These are phyloP conservation scores for Tyto alba DNA, from an alignment of 2,113 vertebrate species.

Conservation along the genomic window DNA sequence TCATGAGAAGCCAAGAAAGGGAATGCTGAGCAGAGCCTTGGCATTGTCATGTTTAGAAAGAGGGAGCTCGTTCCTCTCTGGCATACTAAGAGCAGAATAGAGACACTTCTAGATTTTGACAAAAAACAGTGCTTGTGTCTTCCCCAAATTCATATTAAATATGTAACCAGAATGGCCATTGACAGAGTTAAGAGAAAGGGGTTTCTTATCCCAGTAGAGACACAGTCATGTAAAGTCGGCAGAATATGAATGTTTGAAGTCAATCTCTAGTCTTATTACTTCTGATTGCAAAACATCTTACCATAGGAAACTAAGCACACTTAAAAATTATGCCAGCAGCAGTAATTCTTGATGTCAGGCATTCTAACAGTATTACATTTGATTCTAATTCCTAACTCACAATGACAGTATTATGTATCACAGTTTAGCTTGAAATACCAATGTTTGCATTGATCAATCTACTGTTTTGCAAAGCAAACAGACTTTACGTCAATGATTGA, in stretches of 20 bases:
- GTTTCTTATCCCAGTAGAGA: background rate
- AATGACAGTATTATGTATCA: background rate
- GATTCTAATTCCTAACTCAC: background rate
- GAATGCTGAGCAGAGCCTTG: background rate
- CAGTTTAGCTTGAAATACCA: background rate
- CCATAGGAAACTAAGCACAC: background rate
- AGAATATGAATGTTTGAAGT: background rate
- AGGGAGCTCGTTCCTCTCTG: background rate
- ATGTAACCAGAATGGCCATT: background rate
- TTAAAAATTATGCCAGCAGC: background rate
- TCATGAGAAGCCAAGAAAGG: background rate
- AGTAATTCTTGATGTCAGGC: background rate
- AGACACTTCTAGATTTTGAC: background rate
- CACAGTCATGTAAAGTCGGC: background rate
- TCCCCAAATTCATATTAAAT: background rate
- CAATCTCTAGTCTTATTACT: background rate
- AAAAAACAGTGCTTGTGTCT: background rate
- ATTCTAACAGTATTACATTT: background rate
- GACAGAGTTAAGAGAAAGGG: background rate
- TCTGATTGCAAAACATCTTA: background rate
- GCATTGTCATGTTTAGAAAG: background rate
- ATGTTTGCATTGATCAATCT: conserved; percentile 19
- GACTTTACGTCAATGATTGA: background rate
- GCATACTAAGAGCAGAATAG: background rate
- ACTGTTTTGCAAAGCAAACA: conserved; percentile 32